Evolutionary conservation across 2,888 invertebrate species (phyloP), one percentile per base, ranked within the genome.

Genomic region (Drosophila basisetae): DNA sequence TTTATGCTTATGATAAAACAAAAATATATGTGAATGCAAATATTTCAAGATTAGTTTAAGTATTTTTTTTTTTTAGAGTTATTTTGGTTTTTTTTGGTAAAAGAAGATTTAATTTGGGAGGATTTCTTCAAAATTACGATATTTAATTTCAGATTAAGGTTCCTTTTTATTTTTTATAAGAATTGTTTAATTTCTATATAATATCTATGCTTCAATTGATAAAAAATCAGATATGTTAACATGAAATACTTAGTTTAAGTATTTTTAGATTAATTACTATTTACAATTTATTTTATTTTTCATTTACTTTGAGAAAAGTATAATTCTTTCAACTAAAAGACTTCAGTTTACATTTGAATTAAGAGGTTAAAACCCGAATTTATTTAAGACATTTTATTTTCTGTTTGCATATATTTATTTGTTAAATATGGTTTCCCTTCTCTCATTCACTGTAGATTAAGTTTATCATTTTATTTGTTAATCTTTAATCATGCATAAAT

Each of bases 81-180:
- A 47, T 13, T 13, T 13, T 13, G 1, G 13, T 1, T 43, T 47
- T 22, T 47, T 2, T 7, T 4, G 11, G 22, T 11, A 11, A 11
- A 22, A 6, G 5, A 22, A 39, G 7, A 39, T 39, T 4, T 2
- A 11, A n/a, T n/a, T n/a, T 11, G 2, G 2, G 0, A 5, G 2
- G 2, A 2, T 5, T 9, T 41, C 2, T 41, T n/a, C 4, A n/a
- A n/a, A n/a, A 4, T 11, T 5, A 2, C 2, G 0, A 11, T 41
- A 5, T 41, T 9, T n/a, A n/a, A 5, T n/a, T 5, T 41, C 41
- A 41, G 2, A 16, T 16, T 3, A 22, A 22, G 6, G 22, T 43
- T 43, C 6, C 22, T 3, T 43, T 22, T 6, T 11, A 11, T 5
- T n/a, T 11, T 11, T 11, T 3, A 43, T 22, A n/a, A 7, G 22